Base-by-base conservation (phyloP, 1,140 invertebrate species). In the Drosophila nebulosa region DNA sequence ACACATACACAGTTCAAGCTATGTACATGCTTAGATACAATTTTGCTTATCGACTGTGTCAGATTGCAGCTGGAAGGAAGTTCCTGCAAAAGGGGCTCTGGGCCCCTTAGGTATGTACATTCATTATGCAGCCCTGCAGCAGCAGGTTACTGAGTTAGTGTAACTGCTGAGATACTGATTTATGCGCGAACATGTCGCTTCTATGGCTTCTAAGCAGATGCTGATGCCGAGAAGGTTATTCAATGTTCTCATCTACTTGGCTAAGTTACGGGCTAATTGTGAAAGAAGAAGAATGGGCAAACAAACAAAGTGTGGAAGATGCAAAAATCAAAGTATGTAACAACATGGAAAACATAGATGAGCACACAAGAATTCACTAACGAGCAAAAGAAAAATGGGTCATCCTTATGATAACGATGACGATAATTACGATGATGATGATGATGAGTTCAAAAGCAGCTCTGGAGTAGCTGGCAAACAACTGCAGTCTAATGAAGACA, bases 401-500 rank as follows among this genome's bases (percentile, higher is more conserved):
- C 67, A 86, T 64, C 57, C 69, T 42, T 39, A 21, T n/a, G 50
- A 67, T 32, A 50, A 71, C 39, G 77, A 58, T 56, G 42, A 36
- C 58, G 39, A 36, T n/a, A n/a, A n/a, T n/a, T n/a, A n/a, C n/a
- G n/a, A n/a, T n/a, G 50, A 67, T 32, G 52, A 71, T 46, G 77
- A 58, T 56, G 42, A 36, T 65, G 39, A 36, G 66, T 26, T 26
- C 55, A 56, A 39, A 50, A 52, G 18, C 26, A 7, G 12, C 53
- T 55, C 46, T 68, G 36, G 66, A 79, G 62, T n/a, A 61, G 36
- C 53, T 64, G 68, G 64, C 72, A 85, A 80, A 80, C 78, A 85
- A 74, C 77, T 81, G 81, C 74, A 78, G 71, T 85, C 81, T 85
- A 85, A 85, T 85, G 74, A 86, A 81, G 73, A 74, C 66, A 77